Evolutionary conservation across 2,797 vertebrate genomes (phyloP).

Genomic region (Anabas testudineus): DNA sequence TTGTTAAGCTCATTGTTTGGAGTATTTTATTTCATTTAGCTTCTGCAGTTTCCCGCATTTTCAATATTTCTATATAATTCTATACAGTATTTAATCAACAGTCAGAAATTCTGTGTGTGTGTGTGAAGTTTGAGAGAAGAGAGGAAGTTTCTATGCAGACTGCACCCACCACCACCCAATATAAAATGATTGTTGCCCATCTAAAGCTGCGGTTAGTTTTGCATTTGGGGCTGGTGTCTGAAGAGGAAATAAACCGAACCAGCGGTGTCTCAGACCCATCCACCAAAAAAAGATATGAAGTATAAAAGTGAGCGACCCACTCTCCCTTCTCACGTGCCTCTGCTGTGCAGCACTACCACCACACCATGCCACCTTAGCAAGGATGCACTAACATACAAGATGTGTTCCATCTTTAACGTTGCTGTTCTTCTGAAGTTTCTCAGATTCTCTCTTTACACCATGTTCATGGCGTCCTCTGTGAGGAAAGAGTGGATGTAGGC

Average conservation of each 20-base stretch:
- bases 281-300: slow-evolving; percentile 61
- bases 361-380: slow-evolving; percentile 35
- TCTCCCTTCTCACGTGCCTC: slow-evolving; percentile 45
- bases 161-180: slow-evolving; percentile 78
- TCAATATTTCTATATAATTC: too few species aligned
- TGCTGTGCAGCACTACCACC: slow-evolving; percentile 57
- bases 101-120: slow-evolving; percentile 22
- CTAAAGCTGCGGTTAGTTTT: slow-evolving; percentile 48
- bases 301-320: slow-evolving; percentile 72
- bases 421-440: slow-evolving; percentile 2
- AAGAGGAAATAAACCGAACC: slow-evolving; percentile 82
- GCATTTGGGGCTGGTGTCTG: slow-evolving; percentile 50
- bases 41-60: slow-evolving; percentile 18
- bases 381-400: neutral
- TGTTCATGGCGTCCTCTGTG: slow-evolving; percentile 90
- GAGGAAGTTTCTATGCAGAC: slow-evolving; percentile 71
- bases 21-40: slow-evolving; percentile 19
- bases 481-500: slow-evolving; percentile 90
- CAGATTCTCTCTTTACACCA: slow-evolving; percentile 79
- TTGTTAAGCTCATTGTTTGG: slow-evolving; percentile 8
- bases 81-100: slow-evolving; percentile 42
- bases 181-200: slow-evolving; percentile 47
- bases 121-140: slow-evolving; percentile 46
- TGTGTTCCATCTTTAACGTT: neutral
- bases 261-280: slow-evolving; percentile 80